Evolutionary conservation across 37 sponge, comb jelly and placozoan species (phyloP).

Genomic region (Bolinopsis microptera): DNA sequence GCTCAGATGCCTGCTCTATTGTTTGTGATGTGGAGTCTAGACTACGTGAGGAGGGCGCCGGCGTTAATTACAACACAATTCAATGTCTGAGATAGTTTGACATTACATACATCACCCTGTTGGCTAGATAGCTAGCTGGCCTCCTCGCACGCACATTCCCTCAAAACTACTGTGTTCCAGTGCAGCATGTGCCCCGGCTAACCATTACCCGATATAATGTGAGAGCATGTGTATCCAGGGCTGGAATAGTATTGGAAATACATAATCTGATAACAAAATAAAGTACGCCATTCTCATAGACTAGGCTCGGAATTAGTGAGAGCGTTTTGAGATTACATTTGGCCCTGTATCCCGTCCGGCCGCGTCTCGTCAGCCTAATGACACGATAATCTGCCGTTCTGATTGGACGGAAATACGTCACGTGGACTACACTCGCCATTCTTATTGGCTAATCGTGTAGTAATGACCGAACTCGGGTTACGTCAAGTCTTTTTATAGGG

Average conservation of each 20-base stretch:
- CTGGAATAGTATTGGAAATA: not conserved
- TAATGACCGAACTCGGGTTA: not conserved
- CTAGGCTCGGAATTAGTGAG: not conserved
- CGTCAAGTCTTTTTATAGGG: conserved; percentile 21
- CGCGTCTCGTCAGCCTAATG: not conserved
- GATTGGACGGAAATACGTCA: not conserved
- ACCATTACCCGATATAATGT: not conserved
- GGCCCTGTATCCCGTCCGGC: not conserved
- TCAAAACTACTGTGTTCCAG: not conserved
- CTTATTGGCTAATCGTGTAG: conserved; percentile 6
- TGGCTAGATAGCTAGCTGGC: too few relatives aligned
- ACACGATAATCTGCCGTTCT: not conserved
- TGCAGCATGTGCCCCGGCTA: not conserved
- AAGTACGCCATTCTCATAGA: not conserved
- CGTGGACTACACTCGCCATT: not conserved
- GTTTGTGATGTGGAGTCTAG: not conserved
- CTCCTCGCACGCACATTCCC: not conserved
- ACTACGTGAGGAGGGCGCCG: not conserved
- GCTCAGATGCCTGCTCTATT: not conserved
- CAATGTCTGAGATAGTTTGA: not conserved
- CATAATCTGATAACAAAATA: not conserved
- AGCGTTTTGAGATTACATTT: not conserved
- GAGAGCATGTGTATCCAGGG: not conserved
- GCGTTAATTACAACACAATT: not conserved
- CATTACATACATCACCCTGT: not conserved